These are phyloP conservation scores for Siderastrea siderea DNA, from an alignment of 92 coral and sea anemone species.

Conservation along the genomic window DNA sequence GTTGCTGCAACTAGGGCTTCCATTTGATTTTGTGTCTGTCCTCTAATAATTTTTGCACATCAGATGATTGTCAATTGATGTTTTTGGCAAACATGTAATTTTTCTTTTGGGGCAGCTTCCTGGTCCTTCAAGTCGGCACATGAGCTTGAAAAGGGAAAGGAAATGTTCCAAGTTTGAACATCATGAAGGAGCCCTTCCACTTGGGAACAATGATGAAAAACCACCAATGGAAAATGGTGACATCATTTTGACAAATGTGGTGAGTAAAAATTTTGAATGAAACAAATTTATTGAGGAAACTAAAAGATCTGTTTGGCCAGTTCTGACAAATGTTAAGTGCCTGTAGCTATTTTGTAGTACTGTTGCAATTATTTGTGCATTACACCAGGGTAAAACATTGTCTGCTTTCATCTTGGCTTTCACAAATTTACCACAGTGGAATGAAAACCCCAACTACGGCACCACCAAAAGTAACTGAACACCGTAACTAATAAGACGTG, in stretches of 20 bases:
- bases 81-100: neutral
- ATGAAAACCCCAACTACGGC: too few relatives aligned
- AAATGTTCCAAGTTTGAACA: slow-evolving; percentile 75
- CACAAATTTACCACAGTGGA: too few relatives aligned
- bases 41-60: too few relatives aligned
- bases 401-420: too few relatives aligned
- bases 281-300: neutral
- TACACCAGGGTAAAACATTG: neutral
- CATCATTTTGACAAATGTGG: slow-evolving; percentile 79
- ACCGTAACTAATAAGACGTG: too few relatives aligned
- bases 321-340: too few relatives aligned
- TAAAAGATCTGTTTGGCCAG: neutral
- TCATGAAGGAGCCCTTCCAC: slow-evolving; percentile 74
- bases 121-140: slow-evolving; percentile 79
- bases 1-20: too few relatives aligned
- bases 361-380: too few relatives aligned
- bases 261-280: slow-evolving; percentile 10
- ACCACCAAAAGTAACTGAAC: too few relatives aligned
- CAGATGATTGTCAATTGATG: too few relatives aligned
- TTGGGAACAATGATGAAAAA: slow-evolving; percentile 43
- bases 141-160: slow-evolving; percentile 74
- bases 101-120: slow-evolving; percentile 65
- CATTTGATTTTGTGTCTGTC: too few relatives aligned
- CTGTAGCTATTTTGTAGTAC: too few relatives aligned
- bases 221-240: slow-evolving; percentile 61